Percentiles rank a stretch among this genome's conserved stretches.
Evolutionary conservation across 2,113 vertebrate species (phyloP).

Genomic region (Grammomys surdaster): DNA sequence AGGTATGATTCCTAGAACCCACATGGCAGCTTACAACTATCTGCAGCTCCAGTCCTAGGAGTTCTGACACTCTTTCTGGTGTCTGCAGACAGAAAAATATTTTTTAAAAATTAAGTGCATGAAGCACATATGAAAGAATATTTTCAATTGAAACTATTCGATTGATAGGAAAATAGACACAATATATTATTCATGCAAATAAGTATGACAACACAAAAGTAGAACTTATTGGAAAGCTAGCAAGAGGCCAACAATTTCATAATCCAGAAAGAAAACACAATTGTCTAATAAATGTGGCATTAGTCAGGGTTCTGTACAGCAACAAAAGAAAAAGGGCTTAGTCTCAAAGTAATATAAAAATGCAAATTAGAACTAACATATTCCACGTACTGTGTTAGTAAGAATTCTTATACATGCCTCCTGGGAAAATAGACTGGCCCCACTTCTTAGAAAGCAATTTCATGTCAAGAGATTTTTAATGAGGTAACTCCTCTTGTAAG

Average conservation of each 20-base stretch:
- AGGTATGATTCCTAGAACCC: background rate
- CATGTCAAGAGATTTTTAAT: constrained; percentile 48
- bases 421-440: constrained; percentile 16
- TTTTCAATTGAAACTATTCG: constrained; percentile 34
- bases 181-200: constrained; percentile 21
- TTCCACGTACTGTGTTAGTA: constrained; percentile 30
- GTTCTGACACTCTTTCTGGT: background rate
- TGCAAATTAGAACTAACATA: constrained; percentile 57
- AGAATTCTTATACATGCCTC: background rate
- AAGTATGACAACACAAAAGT: constrained; percentile 45
- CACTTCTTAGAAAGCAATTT: constrained; percentile 63
- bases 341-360: constrained; percentile 59
- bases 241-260: background rate
- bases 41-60: background rate
- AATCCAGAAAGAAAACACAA: constrained; percentile 46
- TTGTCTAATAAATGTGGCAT: constrained; percentile 37
- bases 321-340: background rate
- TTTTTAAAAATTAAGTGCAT: background rate
- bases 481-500: constrained; percentile 37
- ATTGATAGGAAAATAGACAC: background rate
- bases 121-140: constrained; percentile 25
- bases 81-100: background rate
- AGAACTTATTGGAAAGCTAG: constrained; percentile 2
- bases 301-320: background rate
- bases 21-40: background rate